phyloP scores from a whole-genome alignment of 2,888 invertebrate species.

The Phalera bucephala region DNA sequence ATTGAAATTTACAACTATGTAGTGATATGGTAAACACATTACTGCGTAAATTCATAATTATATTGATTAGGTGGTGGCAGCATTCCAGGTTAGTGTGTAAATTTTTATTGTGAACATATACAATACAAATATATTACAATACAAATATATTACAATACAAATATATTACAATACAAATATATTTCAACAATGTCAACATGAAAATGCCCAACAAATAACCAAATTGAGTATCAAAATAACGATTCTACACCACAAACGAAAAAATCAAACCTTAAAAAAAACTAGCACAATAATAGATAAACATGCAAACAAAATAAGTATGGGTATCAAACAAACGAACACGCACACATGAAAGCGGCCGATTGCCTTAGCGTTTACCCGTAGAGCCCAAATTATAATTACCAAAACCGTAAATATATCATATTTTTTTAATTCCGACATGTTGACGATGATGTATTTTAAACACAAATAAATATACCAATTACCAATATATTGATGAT shows the following conservation, averaged over 20 bases:
- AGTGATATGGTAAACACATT: no score
- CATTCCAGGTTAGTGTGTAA: background rate
- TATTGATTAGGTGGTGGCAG: background rate
- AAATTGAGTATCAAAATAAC: background rate
- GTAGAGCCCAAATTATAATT: conserved; percentile 14
- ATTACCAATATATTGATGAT: background rate
- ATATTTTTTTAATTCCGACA: background rate
- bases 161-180: background rate
- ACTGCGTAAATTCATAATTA: no score
- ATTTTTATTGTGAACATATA: background rate
- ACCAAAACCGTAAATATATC: no score
- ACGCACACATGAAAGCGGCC: background rate
- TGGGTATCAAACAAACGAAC: conserved; percentile 1
- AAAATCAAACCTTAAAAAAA: background rate
- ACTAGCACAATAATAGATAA: conserved; percentile 1
- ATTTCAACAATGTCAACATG: background rate
- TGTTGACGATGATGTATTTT: background rate
- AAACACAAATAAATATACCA: conserved; percentile 1
- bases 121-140: background rate
- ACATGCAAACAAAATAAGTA: background rate
- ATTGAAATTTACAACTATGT: no score
- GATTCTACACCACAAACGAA: no score
- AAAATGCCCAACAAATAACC: background rate
- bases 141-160: background rate
- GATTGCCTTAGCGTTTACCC: conserved; percentile 19